Evolutionary conservation across 1,140 invertebrate genomes (phyloP).

Genomic region (Daktulosphaira vitifoliae): DNA sequence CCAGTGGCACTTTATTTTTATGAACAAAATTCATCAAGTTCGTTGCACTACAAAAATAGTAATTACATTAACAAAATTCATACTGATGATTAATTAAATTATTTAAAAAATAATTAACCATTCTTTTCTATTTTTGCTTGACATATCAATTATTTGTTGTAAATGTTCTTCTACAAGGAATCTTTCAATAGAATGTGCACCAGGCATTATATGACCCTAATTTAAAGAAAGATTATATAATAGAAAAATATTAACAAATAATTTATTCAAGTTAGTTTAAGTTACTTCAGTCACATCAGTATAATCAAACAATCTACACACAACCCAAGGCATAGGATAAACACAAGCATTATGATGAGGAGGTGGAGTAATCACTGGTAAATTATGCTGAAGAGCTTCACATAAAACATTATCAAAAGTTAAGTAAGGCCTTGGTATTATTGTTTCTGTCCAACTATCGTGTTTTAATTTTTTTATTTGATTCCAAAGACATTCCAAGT

Average conservation of each 20-base stretch:
- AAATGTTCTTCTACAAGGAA: conserved; percentile 97
- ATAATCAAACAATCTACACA: conserved; percentile 96
- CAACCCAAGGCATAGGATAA: conserved; percentile 84
- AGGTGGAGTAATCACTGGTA: conserved; percentile 78
- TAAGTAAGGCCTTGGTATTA: conserved; percentile 88
- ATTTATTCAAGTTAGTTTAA: neutral
- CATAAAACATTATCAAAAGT: conserved; percentile 91
- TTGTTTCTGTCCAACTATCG: conserved; percentile 95
- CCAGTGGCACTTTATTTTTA: conserved; percentile 88
- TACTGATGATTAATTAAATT: neutral
- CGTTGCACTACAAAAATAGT: conserved; percentile 56
- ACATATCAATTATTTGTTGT: conserved; percentile 83
- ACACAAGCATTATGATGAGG: conserved; percentile 80
- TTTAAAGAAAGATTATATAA: conserved; percentile 6
- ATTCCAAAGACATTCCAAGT: conserved; percentile 94
- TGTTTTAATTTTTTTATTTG: conserved; percentile 85
- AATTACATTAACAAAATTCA: conserved; percentile 6
- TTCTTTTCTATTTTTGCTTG: conserved; percentile 84
- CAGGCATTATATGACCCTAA: conserved; percentile 70
- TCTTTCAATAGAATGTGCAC: conserved; percentile 92
- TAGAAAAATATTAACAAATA: neutral
- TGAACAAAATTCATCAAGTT: conserved; percentile 86
- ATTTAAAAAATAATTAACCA: conserved; percentile 53
- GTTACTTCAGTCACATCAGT: conserved; percentile 89
- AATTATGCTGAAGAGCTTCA: conserved; percentile 90